Evolutionary conservation across 2,888 invertebrate genomes (phyloP), one percentile per base, ranked within the genome.

Genomic region (Didymodactylos carnosus): DNA sequence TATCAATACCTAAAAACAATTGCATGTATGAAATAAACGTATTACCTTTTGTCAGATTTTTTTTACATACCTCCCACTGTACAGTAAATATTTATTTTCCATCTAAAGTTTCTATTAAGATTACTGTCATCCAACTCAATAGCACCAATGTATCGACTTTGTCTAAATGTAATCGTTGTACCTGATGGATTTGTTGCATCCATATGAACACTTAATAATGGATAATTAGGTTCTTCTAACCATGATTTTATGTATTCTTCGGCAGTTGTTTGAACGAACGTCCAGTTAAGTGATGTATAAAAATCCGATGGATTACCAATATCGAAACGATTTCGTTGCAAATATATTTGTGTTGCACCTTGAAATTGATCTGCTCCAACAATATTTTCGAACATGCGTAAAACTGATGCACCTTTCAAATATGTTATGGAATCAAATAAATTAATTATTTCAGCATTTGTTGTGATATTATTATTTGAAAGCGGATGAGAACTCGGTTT

Each of bases 191-290:
- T 53, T 16, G 23, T 29, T 27, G 25, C 39, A 23, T 39, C 39
- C 1, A 71, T 13, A 39, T 53, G 27, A 62, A 74, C 71, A 13
- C 53, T 53, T 39, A 74, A 27, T 62, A 71, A 43, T 25, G 74
- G 74, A 69, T 74, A 74, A 39, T 74, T 74, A 25, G 13, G 39
- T 69, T 74, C 71, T 13, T 62, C 41, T 2, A 74, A 16, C 74
- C 74, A 74, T n/a, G 53, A 39, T 46, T 53, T 53, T 5, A 74
- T 25, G 69, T 71, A 74, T n/a, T 74, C 74, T 39, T 72, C 62
- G 6, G 27, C 29, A 1, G 40, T 71, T 23, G 46, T n/a, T n/a
- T n/a, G n/a, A n/a, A n/a, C n/a, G n/a, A n/a, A n/a, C n/a, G n/a
- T n/a, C n/a, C n/a, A n/a, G n/a, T n/a, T n/a, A n/a, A n/a, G 10